A percentile compares a stretch with the other conserved stretches of the same genome.
Evolutionary conservation across 2,113 vertebrate genomes (phyloP).

Genomic region (Nymphicus hollandicus): DNA sequence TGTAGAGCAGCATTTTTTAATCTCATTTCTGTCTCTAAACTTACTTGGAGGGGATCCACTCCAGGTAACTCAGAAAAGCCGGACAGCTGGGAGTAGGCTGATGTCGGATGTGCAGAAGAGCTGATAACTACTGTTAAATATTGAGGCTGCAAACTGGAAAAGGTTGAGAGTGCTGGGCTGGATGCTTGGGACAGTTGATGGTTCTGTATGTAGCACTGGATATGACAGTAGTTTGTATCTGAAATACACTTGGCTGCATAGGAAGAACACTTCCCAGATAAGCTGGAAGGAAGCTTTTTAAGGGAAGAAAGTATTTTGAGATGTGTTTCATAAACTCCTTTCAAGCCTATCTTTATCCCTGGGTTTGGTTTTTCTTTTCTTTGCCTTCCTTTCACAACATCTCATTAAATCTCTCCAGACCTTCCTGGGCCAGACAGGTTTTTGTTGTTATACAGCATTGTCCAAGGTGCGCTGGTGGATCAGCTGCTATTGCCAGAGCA

Average conservation of each 20-base stretch:
- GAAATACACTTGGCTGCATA: neutral
- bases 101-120: neutral
- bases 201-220: neutral
- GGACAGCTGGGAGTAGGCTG: neutral
- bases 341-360: neutral
- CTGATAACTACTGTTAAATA: neutral
- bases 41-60: neutral
- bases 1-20: neutral
- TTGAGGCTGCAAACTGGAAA: neutral
- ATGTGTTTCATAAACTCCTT: neutral
- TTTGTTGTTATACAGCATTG: neutral
- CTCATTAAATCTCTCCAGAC: neutral
- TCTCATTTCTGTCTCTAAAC: neutral
- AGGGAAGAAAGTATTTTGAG: neutral
- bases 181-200: accelerated
- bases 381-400: neutral
- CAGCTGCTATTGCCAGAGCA: neutral
- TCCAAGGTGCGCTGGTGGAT: neutral
- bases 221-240: neutral
- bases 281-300: neutral
- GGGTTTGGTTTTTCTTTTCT: neutral
- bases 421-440: neutral
- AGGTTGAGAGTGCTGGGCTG: neutral
- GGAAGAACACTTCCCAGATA: neutral
- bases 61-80: neutral